Conservation (phyloP, 2,797 vertebrate genomes). For the Leptoclinus maculatus region DNA sequence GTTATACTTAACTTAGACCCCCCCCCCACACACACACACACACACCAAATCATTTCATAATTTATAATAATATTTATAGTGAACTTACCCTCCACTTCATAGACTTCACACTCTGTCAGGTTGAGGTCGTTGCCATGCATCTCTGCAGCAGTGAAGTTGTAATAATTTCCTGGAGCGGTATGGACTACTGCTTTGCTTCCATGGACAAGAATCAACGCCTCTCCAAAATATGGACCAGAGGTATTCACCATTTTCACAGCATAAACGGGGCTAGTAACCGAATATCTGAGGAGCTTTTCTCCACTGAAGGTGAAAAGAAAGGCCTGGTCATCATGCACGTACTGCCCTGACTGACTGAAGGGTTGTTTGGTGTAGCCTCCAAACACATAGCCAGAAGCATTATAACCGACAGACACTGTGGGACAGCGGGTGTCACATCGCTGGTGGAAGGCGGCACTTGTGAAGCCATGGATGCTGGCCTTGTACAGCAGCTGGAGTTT, state of each 20-base stretch:
- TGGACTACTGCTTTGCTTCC: not conserved
- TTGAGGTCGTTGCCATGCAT: constrained; percentile 61
- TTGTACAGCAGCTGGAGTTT: constrained; percentile 68
- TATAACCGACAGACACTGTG: constrained; percentile 77
- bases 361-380: constrained; percentile 70
- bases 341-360: constrained; percentile 48
- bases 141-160: constrained; percentile 41
- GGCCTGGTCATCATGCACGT: constrained; percentile 46
- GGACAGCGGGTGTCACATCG: constrained; percentile 67
- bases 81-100: constrained; percentile 67
- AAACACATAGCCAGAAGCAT: constrained; percentile 61
- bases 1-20: not conserved
- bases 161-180: constrained; percentile 28
- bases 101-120: constrained; percentile 75
- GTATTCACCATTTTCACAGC: rapidly evolving
- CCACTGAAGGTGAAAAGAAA: constrained; percentile 69
- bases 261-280: rapidly evolving
- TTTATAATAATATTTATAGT: not conserved
- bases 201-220: constrained; percentile 31
- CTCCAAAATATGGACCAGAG: not conserved
- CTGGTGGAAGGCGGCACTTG: constrained; percentile 68
- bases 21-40: not conserved
- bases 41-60: not conserved
- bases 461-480: constrained; percentile 71
- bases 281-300: constrained; percentile 33